These are phyloP conservation scores for Hydropsyche betteni DNA, from an alignment of 2,888 invertebrate species.

Conservation along the genomic window DNA sequence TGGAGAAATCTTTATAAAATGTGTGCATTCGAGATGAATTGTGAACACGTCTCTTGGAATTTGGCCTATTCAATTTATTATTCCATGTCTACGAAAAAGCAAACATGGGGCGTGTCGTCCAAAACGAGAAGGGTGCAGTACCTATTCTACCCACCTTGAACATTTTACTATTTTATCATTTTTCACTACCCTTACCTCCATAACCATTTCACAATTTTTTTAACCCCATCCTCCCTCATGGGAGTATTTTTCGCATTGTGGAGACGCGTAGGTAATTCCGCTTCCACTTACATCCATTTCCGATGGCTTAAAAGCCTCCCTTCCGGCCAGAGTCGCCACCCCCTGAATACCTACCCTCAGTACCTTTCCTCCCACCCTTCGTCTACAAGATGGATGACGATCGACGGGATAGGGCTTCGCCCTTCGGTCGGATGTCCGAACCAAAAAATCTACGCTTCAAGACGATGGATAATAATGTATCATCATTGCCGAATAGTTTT, in stretches of 20 bases:
- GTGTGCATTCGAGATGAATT: background rate
- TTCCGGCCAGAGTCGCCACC: constrained; percentile 38
- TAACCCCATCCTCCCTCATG: no score
- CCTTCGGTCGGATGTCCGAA: background rate
- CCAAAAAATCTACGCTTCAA: background rate
- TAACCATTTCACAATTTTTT: no score
- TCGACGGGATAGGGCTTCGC: constrained; percentile 34
- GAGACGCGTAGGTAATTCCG: constrained; percentile 45
- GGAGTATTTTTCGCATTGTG: constrained; percentile 24
- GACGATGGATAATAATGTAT: constrained; percentile 32
- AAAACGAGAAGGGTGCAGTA: no score
- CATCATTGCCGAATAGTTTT: constrained; percentile 12
- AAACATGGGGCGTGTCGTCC: no score
- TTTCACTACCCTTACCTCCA: no score
- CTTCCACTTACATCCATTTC: constrained; percentile 47
- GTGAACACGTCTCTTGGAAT: constrained; percentile 9
- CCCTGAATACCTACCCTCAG: background rate
- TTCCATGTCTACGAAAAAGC: constrained; percentile 2
- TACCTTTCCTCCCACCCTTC: no score
- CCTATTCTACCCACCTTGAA: no score
- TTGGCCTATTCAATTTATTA: constrained; percentile 25
- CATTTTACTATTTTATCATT: no score
- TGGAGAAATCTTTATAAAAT: background rate
- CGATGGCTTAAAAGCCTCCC: constrained; percentile 45
- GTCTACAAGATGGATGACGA: constrained; percentile 40